phyloP scores from a whole-genome alignment of 2,888 invertebrate species.

The Sympetrum striolatum region DNA sequence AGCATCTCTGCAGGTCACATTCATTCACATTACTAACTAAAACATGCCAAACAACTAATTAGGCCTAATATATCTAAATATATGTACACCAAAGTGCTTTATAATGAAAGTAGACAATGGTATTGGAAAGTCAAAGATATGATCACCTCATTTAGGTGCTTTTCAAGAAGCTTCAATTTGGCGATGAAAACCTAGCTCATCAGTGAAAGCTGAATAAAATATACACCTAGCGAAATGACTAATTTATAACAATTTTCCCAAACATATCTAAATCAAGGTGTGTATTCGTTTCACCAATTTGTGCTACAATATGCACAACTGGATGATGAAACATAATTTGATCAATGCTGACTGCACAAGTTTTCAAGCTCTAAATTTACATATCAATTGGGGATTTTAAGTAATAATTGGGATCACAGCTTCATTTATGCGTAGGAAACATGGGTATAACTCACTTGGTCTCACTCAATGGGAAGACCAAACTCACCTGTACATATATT shows the following conservation, averaged over 20 bases:
- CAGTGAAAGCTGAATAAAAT: background rate
- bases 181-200: background rate
- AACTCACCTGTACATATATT: slow-evolving; percentile 9
- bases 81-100: slow-evolving; percentile 33
- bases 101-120: background rate
- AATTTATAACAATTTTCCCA: background rate
- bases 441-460: slow-evolving; percentile 19
- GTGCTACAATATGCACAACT: background rate
- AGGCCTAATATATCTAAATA: slow-evolving; percentile 10
- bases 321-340: background rate
- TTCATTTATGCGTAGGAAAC: slow-evolving; percentile 25
- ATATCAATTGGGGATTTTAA: background rate
- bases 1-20: slow-evolving; percentile 13
- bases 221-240: background rate
- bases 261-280: background rate
- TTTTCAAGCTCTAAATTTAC: background rate
- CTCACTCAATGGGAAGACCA: slow-evolving; percentile 28
- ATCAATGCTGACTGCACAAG: background rate
- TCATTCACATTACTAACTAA: background rate
- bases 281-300: background rate
- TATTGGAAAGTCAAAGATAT: background rate
- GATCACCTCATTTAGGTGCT: background rate
- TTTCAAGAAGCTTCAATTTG: background rate
- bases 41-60: slow-evolving; percentile 1
- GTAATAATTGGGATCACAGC: slow-evolving; percentile 39